Base-by-base conservation (phyloP, 1,140 invertebrate genomes). In the Eumaeus atala region DNA sequence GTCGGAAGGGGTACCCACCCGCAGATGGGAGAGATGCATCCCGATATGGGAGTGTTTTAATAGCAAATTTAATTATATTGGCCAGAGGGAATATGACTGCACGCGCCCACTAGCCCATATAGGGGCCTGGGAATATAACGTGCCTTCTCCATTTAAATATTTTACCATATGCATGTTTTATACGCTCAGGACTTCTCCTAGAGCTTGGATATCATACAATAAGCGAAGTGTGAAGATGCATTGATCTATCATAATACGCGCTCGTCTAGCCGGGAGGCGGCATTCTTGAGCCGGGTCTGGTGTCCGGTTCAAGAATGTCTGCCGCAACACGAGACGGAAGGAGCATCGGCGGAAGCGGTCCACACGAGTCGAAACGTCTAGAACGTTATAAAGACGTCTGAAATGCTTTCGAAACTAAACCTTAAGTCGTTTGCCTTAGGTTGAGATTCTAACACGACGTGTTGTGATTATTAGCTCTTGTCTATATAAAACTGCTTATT, bases 301-400 rank as follows among this genome's bases (percentile, higher is more conserved):
- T 72, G 72, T 75, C 78, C 70, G 72, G 70, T 73, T 68, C 60
- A 72, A 73, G 82, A 83, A 85, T 85, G 74, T 76, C 67, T 72
- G 76, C 64, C 82, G 78, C 80, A 84, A 84, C 75, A 73, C 80
- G 80, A 84, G 80, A 84, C 83, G 83, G 83, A 86, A 86, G 81
- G 79, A 81, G 75, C 74, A 65, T 60, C 80, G 78, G 72, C 82
- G 82, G 82, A 84, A 86, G 83, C 83, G 76, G 78, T 84, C 75
- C 78, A 81, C 75, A 66, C 71, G 80, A 77, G 50, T 35, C 12
- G 11, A 37, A n/a, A 44, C 14, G 48, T 53, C 61, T 35, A 65
- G 59, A 75, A 75, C 5, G 67, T 62, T 58, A 48, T 12, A 67
- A 50, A 5, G 8, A 44, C 53, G 51, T 17, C 1, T 42, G 3